Base-by-base conservation (phyloP, 35 echinoderm and acorn worm species). In the Heliocidaris tuberculata region DNA sequence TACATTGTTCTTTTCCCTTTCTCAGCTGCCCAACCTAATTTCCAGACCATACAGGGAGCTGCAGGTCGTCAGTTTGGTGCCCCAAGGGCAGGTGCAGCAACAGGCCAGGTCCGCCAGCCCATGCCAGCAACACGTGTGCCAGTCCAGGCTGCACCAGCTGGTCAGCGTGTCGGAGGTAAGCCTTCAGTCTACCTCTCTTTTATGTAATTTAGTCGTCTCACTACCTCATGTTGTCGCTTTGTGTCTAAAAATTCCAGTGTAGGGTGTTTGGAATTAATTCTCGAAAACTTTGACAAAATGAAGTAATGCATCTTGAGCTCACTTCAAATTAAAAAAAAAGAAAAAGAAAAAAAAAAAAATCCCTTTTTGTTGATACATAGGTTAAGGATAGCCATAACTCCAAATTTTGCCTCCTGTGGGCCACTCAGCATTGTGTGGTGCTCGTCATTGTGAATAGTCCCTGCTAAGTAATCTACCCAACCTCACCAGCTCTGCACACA, bases 31-130 rank as follows among this genome's bases (percentile, higher is more conserved):
- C 93, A 94, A 47, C 32, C 95, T 12, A 86, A 85, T 4, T 98
- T 95, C 96, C 96, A 96, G 95, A 50, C 94, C 24, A 98, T 98
- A 88, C 90, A 90, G 50, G 92, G 89, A 15, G 96, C 97, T 85
- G 94, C 90, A 49, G 31, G 94, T 32, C 31, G 95, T 88, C 96
- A 98, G 70, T 97, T 93, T 48, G 96, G 88, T 48, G 95, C 70
- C 19, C 95, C 96, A n/a, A 48, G 85, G 35, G 59, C 95, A 19
- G 95, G 56, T 48, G 59, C 93, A 11, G 49, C 86, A 5, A 86
- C 86, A 31, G 93, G 60, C 29, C 90, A 92, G 27, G 90, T 92
- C n/a, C 86, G 93, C 19, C 49, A 48, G 17, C 86, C 49, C 50
- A 47, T 86, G 31, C 85, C 95, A 48, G 93, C 86, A 31, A 48